A percentile compares a stretch with the other conserved stretches of the same genome.
These are phyloP conservation scores for Mugil cephalus DNA, from an alignment of 2,113 vertebrate species.

Conservation along the genomic window DNA sequence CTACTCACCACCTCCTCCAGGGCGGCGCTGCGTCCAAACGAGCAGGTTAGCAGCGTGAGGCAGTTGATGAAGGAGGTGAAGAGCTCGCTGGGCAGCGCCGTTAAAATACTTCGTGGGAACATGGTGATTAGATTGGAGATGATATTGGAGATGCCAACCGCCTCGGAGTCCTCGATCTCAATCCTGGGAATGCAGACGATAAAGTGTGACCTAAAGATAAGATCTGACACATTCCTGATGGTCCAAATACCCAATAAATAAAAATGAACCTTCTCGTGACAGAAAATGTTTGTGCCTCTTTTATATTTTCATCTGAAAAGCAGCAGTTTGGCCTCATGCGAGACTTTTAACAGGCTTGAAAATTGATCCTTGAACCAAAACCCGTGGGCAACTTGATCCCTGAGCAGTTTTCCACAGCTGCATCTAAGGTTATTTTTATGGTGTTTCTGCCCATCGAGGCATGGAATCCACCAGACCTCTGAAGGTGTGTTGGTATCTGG, in stretches of 20 bases:
- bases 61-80: constrained; percentile 99
- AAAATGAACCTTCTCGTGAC: background rate
- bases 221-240: background rate
- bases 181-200: constrained; percentile 86
- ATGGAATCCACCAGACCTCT: too few species aligned
- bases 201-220: background rate
- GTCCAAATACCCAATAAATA: too few species aligned
- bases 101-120: constrained; percentile 94
- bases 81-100: constrained; percentile 95
- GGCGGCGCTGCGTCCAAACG: constrained; percentile 97
- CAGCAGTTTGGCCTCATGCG: constrained; percentile 20
- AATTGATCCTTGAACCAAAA: constrained; percentile 61
- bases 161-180: constrained; percentile 99
- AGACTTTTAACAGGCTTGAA: constrained; percentile 34
- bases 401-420: constrained; percentile 60
- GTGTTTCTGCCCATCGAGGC: constrained; percentile 30
- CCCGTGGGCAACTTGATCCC: constrained; percentile 51
- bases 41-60: constrained; percentile 97
- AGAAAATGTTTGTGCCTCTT: constrained; percentile 4
- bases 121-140: constrained; percentile 98
- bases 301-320: constrained; percentile 20
- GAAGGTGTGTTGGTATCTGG: too few species aligned
- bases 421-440: constrained; percentile 50
- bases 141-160: constrained; percentile 96
- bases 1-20: constrained; percentile 96